phyloP scores from a whole-genome alignment of 1,140 invertebrate genomes.

The Drosophila nebulosa region DNA sequence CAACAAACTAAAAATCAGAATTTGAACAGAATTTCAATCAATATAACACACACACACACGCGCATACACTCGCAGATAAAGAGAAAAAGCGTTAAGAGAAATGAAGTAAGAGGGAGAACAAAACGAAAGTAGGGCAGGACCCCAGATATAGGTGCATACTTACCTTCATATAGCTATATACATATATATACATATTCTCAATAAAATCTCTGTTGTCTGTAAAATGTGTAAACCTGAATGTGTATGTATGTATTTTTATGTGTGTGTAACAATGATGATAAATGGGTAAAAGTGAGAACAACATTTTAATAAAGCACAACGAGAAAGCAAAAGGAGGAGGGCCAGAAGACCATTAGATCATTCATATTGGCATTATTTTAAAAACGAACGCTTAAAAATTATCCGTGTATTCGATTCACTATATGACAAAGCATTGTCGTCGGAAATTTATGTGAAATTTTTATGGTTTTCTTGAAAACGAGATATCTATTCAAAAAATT shows the following conservation, averaged over 20 bases:
- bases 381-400: neutral
- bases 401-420: neutral
- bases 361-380: neutral
- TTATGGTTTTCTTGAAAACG: neutral
- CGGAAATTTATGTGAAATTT: neutral
- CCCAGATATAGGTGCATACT: slow-evolving; percentile 7
- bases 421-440: neutral
- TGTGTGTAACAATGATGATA: neutral
- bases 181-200: neutral
- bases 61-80: neutral
- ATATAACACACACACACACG: slow-evolving; percentile 15
- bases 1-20: slow-evolving; percentile 21
- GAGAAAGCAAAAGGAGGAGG: neutral
- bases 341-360: neutral
- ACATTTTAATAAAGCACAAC: neutral
- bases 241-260: neutral
- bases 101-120: neutral
- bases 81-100: neutral
- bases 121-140: slow-evolving; percentile 19
- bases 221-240: slow-evolving; percentile 11
- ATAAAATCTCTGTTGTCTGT: slow-evolving; percentile 3
- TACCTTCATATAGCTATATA: slow-evolving; percentile 7
- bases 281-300: neutral
- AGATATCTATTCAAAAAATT: neutral
- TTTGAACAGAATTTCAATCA: slow-evolving; percentile 2